Percentiles rank a stretch among this genome's conserved stretches.
phyloP scores from a whole-genome alignment of 2,113 vertebrate species.

The Lophura nycthemera region DNA sequence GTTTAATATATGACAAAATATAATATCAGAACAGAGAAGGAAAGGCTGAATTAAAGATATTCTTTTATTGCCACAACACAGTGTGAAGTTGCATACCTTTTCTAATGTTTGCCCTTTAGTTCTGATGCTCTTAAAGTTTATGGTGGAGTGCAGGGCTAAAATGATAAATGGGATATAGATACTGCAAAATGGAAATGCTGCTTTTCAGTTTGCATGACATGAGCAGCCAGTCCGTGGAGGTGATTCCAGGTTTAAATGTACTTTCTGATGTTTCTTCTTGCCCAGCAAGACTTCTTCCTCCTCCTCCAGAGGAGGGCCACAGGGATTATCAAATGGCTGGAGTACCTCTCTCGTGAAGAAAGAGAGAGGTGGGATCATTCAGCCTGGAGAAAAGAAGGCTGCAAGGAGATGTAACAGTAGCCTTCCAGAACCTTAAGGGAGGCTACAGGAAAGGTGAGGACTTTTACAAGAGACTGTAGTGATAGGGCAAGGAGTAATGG shows the following conservation, averaged over 20 bases:
- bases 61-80: neutral
- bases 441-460: neutral
- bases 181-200: neutral
- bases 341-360: neutral
- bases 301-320: neutral
- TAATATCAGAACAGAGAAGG: slow-evolving; percentile 36
- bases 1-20: neutral
- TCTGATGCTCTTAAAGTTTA: slow-evolving; percentile 31
- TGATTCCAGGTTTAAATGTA: neutral
- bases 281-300: neutral
- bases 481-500: neutral
- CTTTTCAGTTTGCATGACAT: neutral
- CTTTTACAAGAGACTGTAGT: neutral
- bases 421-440: neutral
- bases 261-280: neutral
- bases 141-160: neutral
- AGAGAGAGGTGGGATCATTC: neutral
- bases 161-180: neutral
- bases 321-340: neutral
- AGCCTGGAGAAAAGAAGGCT: neutral
- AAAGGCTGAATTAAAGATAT: neutral
- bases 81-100: neutral
- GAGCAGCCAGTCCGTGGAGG: neutral
- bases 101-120: slow-evolving; percentile 30
- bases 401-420: neutral